Percentiles rank a stretch among this genome's conserved stretches.
These are phyloP conservation scores for Spisula solida DNA, from an alignment of 2,888 invertebrate species.

Conservation along the genomic window DNA sequence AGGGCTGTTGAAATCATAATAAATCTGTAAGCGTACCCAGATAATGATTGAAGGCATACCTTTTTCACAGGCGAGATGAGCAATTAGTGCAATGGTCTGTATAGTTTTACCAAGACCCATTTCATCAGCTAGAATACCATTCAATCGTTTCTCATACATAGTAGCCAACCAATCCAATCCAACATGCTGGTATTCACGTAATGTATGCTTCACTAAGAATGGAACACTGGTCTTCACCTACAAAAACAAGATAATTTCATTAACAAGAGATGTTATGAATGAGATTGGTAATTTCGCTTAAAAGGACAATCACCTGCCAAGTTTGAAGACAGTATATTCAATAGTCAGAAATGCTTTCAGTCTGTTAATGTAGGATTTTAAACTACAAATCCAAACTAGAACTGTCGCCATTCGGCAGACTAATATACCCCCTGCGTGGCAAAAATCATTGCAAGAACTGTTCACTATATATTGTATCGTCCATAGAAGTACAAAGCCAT, in stretches of 20 bases:
- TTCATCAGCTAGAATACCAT: conserved; percentile 99
- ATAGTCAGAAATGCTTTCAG: too few species aligned
- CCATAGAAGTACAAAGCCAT: too few species aligned
- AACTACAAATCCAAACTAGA: too few species aligned
- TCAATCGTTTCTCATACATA: conserved; percentile 92
- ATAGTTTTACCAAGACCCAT: conserved; percentile 99
- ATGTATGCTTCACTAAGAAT: conserved; percentile 94
- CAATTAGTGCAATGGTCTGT: conserved; percentile 98
- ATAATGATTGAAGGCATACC: conserved; percentile 68
- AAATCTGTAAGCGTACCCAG: too few species aligned
- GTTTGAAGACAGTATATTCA: too few species aligned
- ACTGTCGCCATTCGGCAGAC: too few species aligned
- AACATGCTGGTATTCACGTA: conserved; percentile 99
- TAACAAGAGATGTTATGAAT: not conserved
- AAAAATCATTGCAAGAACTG: too few species aligned
- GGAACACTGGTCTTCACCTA: conserved; percentile 97
- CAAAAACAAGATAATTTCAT: conserved; percentile 53
- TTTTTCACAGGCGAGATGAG: conserved; percentile 92
- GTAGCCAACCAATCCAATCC: conserved; percentile 99
- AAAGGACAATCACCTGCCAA: too few species aligned
- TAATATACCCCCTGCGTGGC: too few species aligned
- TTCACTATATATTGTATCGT: too few species aligned
- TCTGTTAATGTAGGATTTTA: too few species aligned
- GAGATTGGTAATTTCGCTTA: not conserved
- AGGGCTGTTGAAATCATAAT: not conserved